Evolutionary conservation across 2,797 vertebrate genomes (phyloP).

Genomic region (Crenuchus spilurus): DNA sequence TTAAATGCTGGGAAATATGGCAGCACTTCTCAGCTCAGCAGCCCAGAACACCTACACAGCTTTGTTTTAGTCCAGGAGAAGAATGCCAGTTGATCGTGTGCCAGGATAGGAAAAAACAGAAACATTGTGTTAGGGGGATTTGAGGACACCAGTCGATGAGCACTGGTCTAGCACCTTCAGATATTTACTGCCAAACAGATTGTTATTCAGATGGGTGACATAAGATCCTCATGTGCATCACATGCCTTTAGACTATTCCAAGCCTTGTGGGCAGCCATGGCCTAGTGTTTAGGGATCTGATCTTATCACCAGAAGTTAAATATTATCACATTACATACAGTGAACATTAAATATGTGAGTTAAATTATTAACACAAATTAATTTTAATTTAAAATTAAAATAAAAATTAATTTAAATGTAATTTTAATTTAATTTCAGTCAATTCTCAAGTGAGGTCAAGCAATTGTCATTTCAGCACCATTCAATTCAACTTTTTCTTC

Average conservation of each 20-base stretch:
- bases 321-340: no score
- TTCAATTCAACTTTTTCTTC: no score
- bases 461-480: no score
- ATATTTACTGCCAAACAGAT: constrained; percentile 12
- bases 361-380: no score
- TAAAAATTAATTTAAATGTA: no score
- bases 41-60: constrained; percentile 7
- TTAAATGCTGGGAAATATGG: neutral
- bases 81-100: neutral
- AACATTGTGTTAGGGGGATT: neutral
- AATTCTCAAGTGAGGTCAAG: no score
- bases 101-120: neutral
- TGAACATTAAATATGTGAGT: no score
- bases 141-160: neutral
- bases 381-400: no score
- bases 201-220: constrained; percentile 12
- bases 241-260: neutral
- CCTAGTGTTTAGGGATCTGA: no score
- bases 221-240: neutral
- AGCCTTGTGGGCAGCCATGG: no score
- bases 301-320: no score
- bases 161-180: constrained; percentile 9
- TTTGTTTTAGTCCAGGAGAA: constrained; percentile 8
- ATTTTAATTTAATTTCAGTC: no score
- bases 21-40: neutral